phyloP scores from a whole-genome alignment of 92 coral and sea anemone species.

The Epizoanthus stellaris region DNA sequence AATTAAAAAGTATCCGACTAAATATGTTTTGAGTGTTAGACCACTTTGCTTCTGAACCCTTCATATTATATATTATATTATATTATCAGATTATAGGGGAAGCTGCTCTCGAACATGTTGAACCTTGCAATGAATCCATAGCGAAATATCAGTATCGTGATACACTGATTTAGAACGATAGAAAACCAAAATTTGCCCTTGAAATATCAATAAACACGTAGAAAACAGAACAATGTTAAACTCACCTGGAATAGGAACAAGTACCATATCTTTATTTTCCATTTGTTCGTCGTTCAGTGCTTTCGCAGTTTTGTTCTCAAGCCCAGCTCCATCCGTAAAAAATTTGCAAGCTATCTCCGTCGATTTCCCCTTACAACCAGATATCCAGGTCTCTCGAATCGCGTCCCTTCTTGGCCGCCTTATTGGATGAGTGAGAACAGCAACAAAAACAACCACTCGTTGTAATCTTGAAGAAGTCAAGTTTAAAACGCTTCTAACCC shows the following conservation, averaged over 20 bases:
- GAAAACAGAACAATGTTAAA: neutral
- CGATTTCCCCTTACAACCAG: conserved; percentile 59
- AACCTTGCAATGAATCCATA: no score
- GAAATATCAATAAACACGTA: neutral
- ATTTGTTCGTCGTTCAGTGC: conserved; percentile 58
- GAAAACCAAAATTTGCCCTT: neutral
- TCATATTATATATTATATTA: no score
- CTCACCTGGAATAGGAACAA: conserved; percentile 75
- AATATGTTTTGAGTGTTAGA: no score
- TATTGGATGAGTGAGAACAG: conserved; percentile 76
- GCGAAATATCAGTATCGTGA: no score
- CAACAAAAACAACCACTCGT: conserved; percentile 62
- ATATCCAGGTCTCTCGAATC: conserved; percentile 88
- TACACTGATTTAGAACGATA: no score
- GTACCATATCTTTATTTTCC: conserved; percentile 66
- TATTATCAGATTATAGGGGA: no score
- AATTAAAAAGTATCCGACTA: no score
- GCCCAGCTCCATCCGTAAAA: conserved; percentile 84
- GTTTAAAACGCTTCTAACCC: neutral
- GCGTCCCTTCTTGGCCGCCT: conserved; percentile 79
- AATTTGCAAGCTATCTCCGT: conserved; percentile 64
- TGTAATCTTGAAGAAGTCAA: conserved; percentile 8
- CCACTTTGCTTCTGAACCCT: no score
- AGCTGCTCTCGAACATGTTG: no score
- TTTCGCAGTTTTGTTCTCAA: conserved; percentile 56